A percentile compares a stretch with the other conserved stretches of the same genome.
Evolutionary conservation across 2,888 invertebrate genomes (phyloP).

Genomic region (Drosophila merina): DNA sequence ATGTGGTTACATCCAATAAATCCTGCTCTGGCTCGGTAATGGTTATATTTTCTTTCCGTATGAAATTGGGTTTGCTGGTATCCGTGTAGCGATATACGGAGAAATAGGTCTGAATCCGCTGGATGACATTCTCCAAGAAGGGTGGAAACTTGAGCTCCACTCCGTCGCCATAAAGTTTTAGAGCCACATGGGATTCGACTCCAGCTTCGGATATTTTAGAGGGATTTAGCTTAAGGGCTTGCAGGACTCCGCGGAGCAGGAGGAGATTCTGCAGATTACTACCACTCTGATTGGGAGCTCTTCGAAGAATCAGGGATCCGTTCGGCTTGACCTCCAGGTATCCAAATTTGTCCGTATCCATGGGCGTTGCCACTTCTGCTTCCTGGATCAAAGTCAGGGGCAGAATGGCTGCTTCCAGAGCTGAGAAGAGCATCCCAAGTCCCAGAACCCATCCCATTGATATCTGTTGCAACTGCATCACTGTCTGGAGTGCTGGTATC

Average conservation of each 20-base stretch:
- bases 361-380: conserved; percentile 21
- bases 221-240: conserved; percentile 51
- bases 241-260: conserved; percentile 66
- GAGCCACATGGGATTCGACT: conserved; percentile 49
- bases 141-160: conserved; percentile 87
- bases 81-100: conserved; percentile 88
- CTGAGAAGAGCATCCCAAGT: conserved; percentile 24
- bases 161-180: conserved; percentile 82
- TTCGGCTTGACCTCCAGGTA: conserved; percentile 74
- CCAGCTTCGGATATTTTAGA: conserved; percentile 6
- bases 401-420: conserved; percentile 50
- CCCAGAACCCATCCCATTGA: conserved; percentile 5
- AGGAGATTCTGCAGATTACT: conserved; percentile 60
- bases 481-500: conserved; percentile 4
- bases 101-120: conserved; percentile 88
- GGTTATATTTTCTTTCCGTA: conserved; percentile 42
- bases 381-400: conserved; percentile 40
- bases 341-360: conserved; percentile 57
- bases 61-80: conserved; percentile 82
- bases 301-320: conserved; percentile 66
- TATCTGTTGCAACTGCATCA: conserved; percentile 48
- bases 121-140: conserved; percentile 88
- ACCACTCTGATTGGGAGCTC: conserved; percentile 44
- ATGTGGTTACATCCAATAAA: conserved; percentile 28
- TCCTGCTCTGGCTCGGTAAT: not conserved